A percentile compares a stretch with the other conserved stretches of the same genome.
These are phyloP conservation scores for Phaenicophaeus curvirostris DNA, from an alignment of 2,797 vertebrate genomes.

Conservation along the genomic window DNA sequence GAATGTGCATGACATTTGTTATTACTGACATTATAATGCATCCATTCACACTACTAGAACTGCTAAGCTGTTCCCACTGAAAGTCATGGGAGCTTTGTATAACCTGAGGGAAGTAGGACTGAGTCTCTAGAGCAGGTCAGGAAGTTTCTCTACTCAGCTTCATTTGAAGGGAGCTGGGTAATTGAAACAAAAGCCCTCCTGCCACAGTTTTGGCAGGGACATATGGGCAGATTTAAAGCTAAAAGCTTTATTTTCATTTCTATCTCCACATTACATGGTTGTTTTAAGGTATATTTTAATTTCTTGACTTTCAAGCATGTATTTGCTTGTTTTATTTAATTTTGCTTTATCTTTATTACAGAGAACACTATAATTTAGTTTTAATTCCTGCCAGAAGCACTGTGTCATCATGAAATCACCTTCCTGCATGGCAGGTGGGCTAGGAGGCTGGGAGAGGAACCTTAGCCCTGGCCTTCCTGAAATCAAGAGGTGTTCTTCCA, in stretches of 20 bases:
- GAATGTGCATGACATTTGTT: constrained; percentile 68
- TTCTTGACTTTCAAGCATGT: background rate
- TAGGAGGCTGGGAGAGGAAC: background rate
- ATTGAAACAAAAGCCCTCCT: background rate
- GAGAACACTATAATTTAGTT: background rate
- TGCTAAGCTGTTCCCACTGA: constrained; percentile 64
- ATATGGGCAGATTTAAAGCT: background rate
- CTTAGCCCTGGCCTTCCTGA: background rate
- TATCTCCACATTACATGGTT: background rate
- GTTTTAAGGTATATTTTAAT: background rate
- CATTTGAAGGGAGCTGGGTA: background rate
- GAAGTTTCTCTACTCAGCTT: background rate
- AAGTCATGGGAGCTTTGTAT: constrained; percentile 51
- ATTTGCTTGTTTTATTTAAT: background rate
- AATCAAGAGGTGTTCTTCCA: background rate
- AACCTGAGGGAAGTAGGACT: constrained; percentile 5
- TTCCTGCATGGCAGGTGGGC: background rate
- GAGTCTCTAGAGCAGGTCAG: background rate
- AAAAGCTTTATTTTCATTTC: background rate
- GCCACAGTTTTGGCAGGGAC: background rate
- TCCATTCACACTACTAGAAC: constrained; percentile 33
- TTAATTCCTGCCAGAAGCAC: background rate
- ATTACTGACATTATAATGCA: constrained; percentile 65
- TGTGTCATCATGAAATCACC: background rate
- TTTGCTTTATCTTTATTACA: background rate